These are phyloP conservation scores for Melierax canorus DNA, from an alignment of 2,113 vertebrate genomes.

Conservation along the genomic window DNA sequence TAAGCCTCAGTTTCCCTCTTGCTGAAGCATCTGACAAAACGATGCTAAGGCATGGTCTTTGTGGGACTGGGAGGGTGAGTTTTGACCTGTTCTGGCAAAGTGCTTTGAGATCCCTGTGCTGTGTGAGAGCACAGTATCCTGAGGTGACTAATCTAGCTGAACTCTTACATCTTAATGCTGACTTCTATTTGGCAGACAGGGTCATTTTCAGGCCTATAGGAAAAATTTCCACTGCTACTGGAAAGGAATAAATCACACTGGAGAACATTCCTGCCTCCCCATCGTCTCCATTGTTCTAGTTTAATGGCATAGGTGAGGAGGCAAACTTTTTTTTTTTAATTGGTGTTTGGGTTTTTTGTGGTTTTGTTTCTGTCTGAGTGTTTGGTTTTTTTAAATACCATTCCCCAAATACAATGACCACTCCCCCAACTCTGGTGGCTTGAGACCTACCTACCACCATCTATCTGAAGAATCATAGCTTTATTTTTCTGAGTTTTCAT, in stretches of 20 bases:
- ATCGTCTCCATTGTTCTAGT: conserved; percentile 69
- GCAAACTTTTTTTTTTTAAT: background rate
- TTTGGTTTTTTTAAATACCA: background rate
- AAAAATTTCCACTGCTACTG: conserved; percentile 75
- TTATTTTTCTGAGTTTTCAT: background rate
- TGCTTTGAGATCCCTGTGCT: background rate
- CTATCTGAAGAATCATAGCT: background rate
- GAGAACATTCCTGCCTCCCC: conserved; percentile 64
- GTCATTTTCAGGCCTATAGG: conserved; percentile 69
- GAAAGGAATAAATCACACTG: conserved; percentile 76
- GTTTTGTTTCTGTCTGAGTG: background rate
- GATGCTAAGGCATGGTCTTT: background rate
- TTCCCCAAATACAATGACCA: background rate
- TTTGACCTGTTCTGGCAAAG: background rate
- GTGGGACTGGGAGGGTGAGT: background rate
- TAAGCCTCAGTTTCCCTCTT: background rate
- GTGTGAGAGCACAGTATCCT: conserved; percentile 1
- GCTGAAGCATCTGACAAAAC: background rate
- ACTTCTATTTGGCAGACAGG: conserved; percentile 69
- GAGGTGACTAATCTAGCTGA: conserved; percentile 59
- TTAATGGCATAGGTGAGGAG: conserved; percentile 72
- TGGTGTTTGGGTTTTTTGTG: background rate
- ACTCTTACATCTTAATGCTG: conserved; percentile 67
- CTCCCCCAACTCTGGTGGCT: background rate
- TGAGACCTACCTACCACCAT: background rate